Evolutionary conservation across 1,140 invertebrate species (phyloP), one percentile per base, ranked within the genome.

Genomic region (Cryptotermes secundus): DNA sequence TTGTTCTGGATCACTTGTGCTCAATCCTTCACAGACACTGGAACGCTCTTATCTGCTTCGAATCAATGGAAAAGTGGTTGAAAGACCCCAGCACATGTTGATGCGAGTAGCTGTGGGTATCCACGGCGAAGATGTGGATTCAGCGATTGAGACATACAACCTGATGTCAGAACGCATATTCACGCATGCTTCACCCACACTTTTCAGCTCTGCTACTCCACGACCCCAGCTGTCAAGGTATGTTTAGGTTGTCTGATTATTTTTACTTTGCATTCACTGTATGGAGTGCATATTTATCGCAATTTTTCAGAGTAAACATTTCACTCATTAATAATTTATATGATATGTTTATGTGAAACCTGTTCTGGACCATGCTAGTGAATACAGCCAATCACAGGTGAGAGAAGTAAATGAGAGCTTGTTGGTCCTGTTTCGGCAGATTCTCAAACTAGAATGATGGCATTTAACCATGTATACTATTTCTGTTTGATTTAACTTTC

Each of bases 41-140:
- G 99, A 99, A 88, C 91, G 96, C 85, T 99, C 97, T 3, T 99
- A 99, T 89, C 91, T 99, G 82, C 89, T 99, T 34, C 98, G 97
- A 90, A 97, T 99, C 83, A 93, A 98, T 90, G 95, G 95, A 0
- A 98, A 98, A 93, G 95, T 99, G 81, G 97, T 94, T 10, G 99
- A 99, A 89, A 92, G 99, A 79, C 99, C 99, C 0, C 99, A 99
- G 88, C 98, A 99, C 85, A 98, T 99, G 98, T 90, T 99, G 80
- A 99, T 99, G 99, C 91, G 99, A 88, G 98, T 99, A 24, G 90
- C 99, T 35, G 95, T 99, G 85, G 99, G 98, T 26, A 99, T 99
- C 87, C 99, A 99, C 90, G 95, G 95, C 22, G 95, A 98, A 86
- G 96, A 99, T 88, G 96, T 99, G 84, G 96, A 98, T 86, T 92